phyloP scores from a whole-genome alignment of 1,140 invertebrate genomes.

The Manduca sexta region DNA sequence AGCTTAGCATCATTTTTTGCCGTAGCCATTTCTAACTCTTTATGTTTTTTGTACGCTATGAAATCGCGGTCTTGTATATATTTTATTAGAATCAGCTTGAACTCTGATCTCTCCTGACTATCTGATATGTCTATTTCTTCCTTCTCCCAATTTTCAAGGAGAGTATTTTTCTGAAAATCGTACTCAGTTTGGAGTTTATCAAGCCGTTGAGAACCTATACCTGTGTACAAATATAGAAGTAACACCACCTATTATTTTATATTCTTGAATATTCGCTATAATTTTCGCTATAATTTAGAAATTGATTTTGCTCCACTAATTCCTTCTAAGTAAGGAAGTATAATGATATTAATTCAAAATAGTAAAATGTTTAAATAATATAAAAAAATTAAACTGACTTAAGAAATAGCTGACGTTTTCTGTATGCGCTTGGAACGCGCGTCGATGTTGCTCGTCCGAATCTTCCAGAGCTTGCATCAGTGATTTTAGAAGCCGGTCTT shows the following conservation, averaged over 20 bases:
- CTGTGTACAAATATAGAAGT: constrained; percentile 19
- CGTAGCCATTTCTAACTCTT: constrained; percentile 47
- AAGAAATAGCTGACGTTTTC: constrained; percentile 79
- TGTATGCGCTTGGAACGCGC: constrained; percentile 80
- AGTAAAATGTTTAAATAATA: no score
- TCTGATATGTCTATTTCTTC: constrained; percentile 55
- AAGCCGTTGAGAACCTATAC: constrained; percentile 54
- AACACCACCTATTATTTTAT: background rate
- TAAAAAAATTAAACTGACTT: no score
- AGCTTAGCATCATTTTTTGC: constrained; percentile 66
- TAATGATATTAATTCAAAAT: no score
- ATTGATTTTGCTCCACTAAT: no score
- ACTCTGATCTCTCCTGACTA: constrained; percentile 53
- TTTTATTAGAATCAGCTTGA: constrained; percentile 56
- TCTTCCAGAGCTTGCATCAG: constrained; percentile 78
- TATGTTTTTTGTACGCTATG: constrained; percentile 45
- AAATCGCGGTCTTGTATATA: constrained; percentile 63
- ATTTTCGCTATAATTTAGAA: no score
- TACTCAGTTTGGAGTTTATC: constrained; percentile 74
- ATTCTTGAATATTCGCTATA: no score
- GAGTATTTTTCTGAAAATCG: constrained; percentile 65
- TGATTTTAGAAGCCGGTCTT: constrained; percentile 78
- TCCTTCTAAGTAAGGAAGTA: no score
- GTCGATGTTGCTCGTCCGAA: constrained; percentile 80
- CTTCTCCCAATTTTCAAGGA: constrained; percentile 68